Base-by-base conservation (phyloP, 1,140 invertebrate species). In the Cepaea nemoralis region DNA sequence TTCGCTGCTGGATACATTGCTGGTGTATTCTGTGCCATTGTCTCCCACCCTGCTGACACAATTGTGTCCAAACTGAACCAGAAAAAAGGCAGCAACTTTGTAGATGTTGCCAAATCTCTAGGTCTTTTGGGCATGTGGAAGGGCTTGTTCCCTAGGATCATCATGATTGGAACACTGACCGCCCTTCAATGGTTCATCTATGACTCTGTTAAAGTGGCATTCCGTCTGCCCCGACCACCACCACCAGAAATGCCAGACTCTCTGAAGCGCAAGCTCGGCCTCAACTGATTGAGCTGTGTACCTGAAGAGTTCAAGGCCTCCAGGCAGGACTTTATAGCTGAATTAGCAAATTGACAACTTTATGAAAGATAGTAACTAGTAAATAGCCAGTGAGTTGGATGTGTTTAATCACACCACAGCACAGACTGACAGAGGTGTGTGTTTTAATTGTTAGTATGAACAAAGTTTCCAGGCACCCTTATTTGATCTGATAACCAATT, bases 121-220 rank as follows among this genome's bases (percentile, higher is more conserved):
- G 96, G 96, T n/a, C 93, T 95, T 75, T 85, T 91, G 24, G 95
- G 95, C 82, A 94, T 99, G 83, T 99, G 99, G 99, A 98, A 98
- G 91, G 98, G 99, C 87, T 93, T 99, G 33, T 94, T 94, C 82
- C 97, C 99, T 70, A 97, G 99, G 93, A 99, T 99, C 90, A 95
- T 99, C 82, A 99, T 99, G 98, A 99, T 99, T 90, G 98, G 98
- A 95, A 99, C 98, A 19, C 93, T 99, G 69, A 99, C 98, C 66
- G 98, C 97, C 42, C 94, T 97, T 67, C 98, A 99, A 91, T 99
- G 98, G 98, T 99, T 99, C 93, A 99, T 99, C 91, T 99, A 99
- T 90, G 98, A 99, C 91, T 97, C 96, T 45, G 97, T 99, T 45
- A 93, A 93, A 85, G 93, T 93, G 31, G 89, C 87, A 76, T 91